Conservation (phyloP, 2,888 invertebrate genomes). For the Elegia similella region DNA sequence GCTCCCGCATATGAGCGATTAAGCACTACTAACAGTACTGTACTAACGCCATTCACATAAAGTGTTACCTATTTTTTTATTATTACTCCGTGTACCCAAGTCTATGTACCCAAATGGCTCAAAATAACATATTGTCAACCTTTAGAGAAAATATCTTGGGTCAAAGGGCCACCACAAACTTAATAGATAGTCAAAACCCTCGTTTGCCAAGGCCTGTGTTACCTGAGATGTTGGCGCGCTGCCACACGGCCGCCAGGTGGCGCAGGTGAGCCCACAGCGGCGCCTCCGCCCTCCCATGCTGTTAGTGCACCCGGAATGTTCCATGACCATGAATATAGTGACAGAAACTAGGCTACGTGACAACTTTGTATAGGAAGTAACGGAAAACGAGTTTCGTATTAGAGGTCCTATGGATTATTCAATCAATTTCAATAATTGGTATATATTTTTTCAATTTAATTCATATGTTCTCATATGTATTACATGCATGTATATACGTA, state of each 20-base stretch:
- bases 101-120: too few relatives aligned
- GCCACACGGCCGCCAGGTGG: conserved; percentile 61
- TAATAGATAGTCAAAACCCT: not conserved
- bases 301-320: conserved; percentile 78
- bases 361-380: not conserved
- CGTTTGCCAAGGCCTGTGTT: conserved; percentile 23
- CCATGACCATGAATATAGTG: conserved; percentile 41
- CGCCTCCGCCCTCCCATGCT: conserved; percentile 81
- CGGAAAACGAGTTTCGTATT: not conserved
- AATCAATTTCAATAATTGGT: too few relatives aligned
- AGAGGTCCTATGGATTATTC: not conserved
- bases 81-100: too few relatives aligned
- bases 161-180: not conserved
- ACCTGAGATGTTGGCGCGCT: conserved; percentile 48
- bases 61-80: too few relatives aligned
- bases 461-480: too few relatives aligned
- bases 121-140: too few relatives aligned
- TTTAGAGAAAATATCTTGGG: too few relatives aligned
- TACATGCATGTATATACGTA: too few relatives aligned
- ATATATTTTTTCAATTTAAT: too few relatives aligned
- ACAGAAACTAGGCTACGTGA: conserved; percentile 18
- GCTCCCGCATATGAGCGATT: too few relatives aligned
- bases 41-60: too few relatives aligned
- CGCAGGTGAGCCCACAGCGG: conserved; percentile 76
- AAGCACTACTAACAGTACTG: too few relatives aligned